phyloP scores from a whole-genome alignment of 2,888 invertebrate species.

The Lasioglossum leucozonium region DNA sequence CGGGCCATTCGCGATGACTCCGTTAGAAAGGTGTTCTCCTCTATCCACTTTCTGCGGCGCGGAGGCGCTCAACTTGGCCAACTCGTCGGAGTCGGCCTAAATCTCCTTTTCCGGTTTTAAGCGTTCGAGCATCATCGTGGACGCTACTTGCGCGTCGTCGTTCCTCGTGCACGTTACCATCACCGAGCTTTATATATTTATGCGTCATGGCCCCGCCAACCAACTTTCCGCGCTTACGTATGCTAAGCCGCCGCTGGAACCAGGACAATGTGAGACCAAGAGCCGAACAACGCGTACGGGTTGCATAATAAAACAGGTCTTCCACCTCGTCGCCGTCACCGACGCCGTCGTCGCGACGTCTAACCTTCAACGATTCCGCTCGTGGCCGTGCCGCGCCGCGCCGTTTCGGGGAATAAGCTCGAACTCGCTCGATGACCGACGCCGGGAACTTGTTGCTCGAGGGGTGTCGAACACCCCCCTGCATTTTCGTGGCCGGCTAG shows the following conservation, averaged over 20 bases:
- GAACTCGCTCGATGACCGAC: conserved; percentile 45
- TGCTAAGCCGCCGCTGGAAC: conserved; percentile 10
- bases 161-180: conserved; percentile 30
- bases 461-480: conserved; percentile 1
- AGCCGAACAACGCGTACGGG: conserved; percentile 6
- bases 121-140: conserved; percentile 51
- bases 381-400: background rate
- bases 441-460: conserved; percentile 67
- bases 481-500: conserved; percentile 32
- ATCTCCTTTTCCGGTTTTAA: conserved; percentile 57
- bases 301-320: conserved; percentile 15
- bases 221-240: conserved; percentile 35
- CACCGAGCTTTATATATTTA: conserved; percentile 45
- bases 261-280: background rate
- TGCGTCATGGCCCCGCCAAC: conserved; percentile 14
- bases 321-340: background rate
- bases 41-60: conserved; percentile 15
- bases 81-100: conserved; percentile 46
- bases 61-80: conserved; percentile 25
- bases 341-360: background rate
- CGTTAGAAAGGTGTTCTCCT: background rate
- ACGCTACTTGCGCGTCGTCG: conserved; percentile 53
- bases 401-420: background rate
- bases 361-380: background rate
- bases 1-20: conserved; percentile 15